Evolutionary conservation across 2,113 vertebrate species (phyloP), one percentile per base, ranked within the genome.

Genomic region (Sphyrna mokarran): DNA sequence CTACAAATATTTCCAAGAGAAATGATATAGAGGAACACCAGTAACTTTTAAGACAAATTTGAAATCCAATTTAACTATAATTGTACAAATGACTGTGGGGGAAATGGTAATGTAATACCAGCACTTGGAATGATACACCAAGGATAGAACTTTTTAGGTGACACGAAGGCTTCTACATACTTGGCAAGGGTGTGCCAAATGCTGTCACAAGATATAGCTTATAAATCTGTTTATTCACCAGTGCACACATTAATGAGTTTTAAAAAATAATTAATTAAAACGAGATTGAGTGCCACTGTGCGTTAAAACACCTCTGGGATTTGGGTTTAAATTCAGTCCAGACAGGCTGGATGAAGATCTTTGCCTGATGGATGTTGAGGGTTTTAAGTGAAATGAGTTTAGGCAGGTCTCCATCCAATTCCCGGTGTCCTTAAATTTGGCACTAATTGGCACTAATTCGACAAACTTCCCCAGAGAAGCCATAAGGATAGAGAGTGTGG

Each of bases 391-490:
- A 95, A 72, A 95, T 72, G 94, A 95, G 94, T 33, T 95, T 95
- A 95, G 68, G 43, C 69, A 95, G 48, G 94, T 95, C 68, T 95
- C 94, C 94, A 95, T 95, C 68, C 94, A 95, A 5, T 48, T 70
- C 94, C 94, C 69, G 94, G 94, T 95, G 94, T 95, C 94, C 94
- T 95, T 48, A 95, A 95, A 95, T 95, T 72, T 54, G 94, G 94
- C 94, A 95, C 94, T 95, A 95, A 95, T 95, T 95, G 94, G 94
- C 94, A 95, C 94, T 95, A 95, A 95, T 95, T 95, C 94, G 68
- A 95, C 94, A 95, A 95, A 72, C 94, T 95, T 95, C 94, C 94
- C 94, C 94, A 95, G 94, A 95, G 94, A 95, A 70, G 69, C 94
- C 94, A 95, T 95, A 95, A 95, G 94, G 94, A 95, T 54, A 54